Conservation (phyloP, 2,797 vertebrate genomes). For the Hapalemur alaotrensis region DNA sequence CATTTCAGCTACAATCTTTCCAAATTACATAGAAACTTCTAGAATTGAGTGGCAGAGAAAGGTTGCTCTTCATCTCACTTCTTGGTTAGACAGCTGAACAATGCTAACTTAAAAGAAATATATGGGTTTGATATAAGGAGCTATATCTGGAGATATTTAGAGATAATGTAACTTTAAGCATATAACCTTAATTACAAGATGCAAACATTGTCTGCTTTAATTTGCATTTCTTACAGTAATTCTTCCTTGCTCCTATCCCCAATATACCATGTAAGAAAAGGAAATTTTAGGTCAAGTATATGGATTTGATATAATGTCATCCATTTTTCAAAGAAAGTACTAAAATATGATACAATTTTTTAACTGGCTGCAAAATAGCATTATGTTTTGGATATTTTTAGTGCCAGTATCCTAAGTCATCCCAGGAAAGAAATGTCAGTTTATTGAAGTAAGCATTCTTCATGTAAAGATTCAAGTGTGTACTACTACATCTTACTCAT, state of each 20-base stretch:
- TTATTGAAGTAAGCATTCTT: neutral
- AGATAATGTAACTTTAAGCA: neutral
- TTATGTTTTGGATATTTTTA: slow-evolving; percentile 18
- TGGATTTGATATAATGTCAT: neutral
- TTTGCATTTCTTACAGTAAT: slow-evolving; percentile 26
- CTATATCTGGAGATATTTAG: slow-evolving; percentile 4
- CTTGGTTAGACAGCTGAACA: neutral
- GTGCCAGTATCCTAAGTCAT: neutral
- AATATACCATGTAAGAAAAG: neutral
- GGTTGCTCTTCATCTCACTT: neutral
- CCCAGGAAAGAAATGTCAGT: neutral
- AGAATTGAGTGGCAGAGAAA: neutral
- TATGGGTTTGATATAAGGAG: neutral
- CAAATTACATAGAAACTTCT: slow-evolving; percentile 8
- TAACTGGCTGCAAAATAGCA: neutral
- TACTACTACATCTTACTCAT: neutral
- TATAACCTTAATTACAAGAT: neutral
- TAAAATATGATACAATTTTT: neutral
- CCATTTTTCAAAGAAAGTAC: slow-evolving; percentile 29
- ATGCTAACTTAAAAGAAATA: slow-evolving; percentile 2
- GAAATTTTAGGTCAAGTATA: neutral
- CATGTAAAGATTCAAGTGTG: neutral
- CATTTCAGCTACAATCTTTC: neutral
- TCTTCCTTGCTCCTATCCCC: neutral
- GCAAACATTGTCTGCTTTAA: neutral